Evolutionary conservation across 2,888 invertebrate species (phyloP).

Genomic region (Stenoptilia bipunctidactyla): DNA sequence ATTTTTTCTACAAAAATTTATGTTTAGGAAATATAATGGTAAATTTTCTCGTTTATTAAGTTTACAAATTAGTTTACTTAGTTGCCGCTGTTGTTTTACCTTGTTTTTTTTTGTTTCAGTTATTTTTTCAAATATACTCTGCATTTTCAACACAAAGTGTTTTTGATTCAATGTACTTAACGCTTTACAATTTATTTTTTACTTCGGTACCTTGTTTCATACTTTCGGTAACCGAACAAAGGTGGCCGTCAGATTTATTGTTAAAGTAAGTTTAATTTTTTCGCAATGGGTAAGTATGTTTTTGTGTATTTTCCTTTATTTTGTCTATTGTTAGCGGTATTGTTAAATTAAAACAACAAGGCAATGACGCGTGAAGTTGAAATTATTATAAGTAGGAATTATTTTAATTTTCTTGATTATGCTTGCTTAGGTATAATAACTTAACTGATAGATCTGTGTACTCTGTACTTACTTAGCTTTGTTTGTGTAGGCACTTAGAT

Average conservation of each 20-base stretch:
- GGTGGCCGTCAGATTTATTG: conserved; percentile 67
- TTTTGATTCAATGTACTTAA: conserved; percentile 81
- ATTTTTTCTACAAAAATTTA: conserved; percentile 90
- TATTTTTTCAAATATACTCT: conserved; percentile 67
- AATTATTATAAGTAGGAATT: not conserved
- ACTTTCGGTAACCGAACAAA: conserved; percentile 82
- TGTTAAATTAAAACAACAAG: no score
- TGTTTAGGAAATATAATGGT: conserved; percentile 77
- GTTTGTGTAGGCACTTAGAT: no score
- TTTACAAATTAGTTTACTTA: not conserved
- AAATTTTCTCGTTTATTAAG: conserved; percentile 14
- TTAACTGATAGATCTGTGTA: no score
- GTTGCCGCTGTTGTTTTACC: not conserved
- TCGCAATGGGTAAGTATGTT: no score
- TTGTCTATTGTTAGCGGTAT: no score
- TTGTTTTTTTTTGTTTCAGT: conserved; percentile 29
- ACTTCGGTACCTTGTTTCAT: conserved; percentile 81
- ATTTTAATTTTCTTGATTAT: no score
- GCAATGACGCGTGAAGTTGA: not conserved
- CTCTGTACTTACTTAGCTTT: no score
- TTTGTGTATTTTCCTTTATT: no score
- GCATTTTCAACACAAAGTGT: conserved; percentile 75
- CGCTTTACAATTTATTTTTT: conserved; percentile 82
- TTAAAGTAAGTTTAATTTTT: conserved; percentile 59
- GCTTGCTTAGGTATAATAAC: no score